Conservation (phyloP, 2,888 invertebrate genomes). For the Limnephilus auricula region DNA sequence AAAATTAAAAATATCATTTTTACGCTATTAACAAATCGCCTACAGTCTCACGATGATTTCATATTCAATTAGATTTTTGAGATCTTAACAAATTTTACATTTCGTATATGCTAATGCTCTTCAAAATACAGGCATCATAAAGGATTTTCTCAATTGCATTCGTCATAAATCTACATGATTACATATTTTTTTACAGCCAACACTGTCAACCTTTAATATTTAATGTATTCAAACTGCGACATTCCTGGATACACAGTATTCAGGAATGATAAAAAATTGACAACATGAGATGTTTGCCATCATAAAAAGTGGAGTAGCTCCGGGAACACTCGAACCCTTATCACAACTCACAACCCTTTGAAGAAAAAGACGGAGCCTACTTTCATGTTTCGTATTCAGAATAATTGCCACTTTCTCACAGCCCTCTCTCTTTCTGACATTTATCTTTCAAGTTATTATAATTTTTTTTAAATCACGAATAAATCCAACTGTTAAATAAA, state of each 20-base stretch:
- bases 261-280: background rate
- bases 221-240: background rate
- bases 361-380: constrained; percentile 2
- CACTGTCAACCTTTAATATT: background rate
- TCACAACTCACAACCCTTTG: constrained; percentile 10
- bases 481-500: background rate
- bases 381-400: constrained; percentile 25
- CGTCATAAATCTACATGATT: background rate
- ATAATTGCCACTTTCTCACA: constrained; percentile 18
- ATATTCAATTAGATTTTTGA: background rate
- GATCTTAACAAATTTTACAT: too few species aligned
- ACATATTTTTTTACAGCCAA: background rate
- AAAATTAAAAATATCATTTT: too few species aligned
- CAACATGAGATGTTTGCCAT: background rate
- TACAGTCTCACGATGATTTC: background rate
- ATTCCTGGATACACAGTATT: background rate
- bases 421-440: background rate
- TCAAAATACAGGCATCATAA: background rate
- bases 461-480: background rate
- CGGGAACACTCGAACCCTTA: background rate
- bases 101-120: background rate
- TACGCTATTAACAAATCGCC: too few species aligned
- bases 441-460: background rate
- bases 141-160: background rate
- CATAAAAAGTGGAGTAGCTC: background rate